Evolutionary conservation across 2,888 invertebrate genomes (phyloP), one percentile per base, ranked within the genome.

Genomic region (Slavum lentiscoides): DNA sequence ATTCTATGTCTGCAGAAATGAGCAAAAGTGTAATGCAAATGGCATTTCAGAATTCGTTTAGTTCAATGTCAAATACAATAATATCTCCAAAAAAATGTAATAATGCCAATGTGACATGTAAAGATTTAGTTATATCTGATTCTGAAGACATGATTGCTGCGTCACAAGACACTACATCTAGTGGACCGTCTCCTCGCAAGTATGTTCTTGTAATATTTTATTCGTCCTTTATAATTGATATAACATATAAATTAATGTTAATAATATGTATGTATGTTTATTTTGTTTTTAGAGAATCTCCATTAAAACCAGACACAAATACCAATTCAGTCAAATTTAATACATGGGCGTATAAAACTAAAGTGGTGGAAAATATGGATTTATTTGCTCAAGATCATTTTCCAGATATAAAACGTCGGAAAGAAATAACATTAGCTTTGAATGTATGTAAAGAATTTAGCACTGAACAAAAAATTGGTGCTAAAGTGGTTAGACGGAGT

Each of bases 101-200:
- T 39, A 21, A 37, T 6, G 30, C 39, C 30, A 43, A 59, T 59
- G 59, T 43, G 21, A 81, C 67, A 15, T 73, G 74, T 74, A 59
- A 73, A 15, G 74, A 81, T 61, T 74, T 81, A 68, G 37, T 39
- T 49, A 74, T 74, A 67, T 74, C 80, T 2, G 80, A 80, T n/a
- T 58, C 72, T 43, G 80, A 80, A 80, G 70, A 80, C 11, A 72
- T 80, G 80, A 80, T 80, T 72, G 80, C 80, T 30, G 80, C 72
- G 8, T 80, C 80, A 1, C 80, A 80, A 80, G 80, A 80, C 8
- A 80, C 80, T 21, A 23, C 62, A 43, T 80, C 80, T 30, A 80
- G 80, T 72, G 80, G 80, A 37, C 80, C 80, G 9, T 80, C 80
- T 58, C 80, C 80, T 66, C 80, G 43, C 72, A 80, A 80, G 77